phyloP scores from a whole-genome alignment of 2,888 invertebrate species.

The Drosophila quinaria region DNA sequence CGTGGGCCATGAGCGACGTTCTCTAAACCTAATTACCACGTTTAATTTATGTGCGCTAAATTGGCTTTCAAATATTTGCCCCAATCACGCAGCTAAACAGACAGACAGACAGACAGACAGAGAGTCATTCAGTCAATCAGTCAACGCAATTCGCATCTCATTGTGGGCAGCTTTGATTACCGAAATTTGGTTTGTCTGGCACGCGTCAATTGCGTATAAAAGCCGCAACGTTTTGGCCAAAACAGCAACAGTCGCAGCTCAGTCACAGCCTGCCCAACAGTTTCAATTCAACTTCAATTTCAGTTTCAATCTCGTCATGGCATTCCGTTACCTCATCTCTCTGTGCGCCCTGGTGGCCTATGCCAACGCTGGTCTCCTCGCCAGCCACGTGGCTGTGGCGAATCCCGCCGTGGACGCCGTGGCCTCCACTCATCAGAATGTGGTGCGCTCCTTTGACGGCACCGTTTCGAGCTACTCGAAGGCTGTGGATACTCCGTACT shows the following conservation, averaged over 20 bases:
- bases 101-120: constrained; percentile 19
- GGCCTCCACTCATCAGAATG: constrained; percentile 87
- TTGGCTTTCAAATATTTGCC: constrained; percentile 71
- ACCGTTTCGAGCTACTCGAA: constrained; percentile 88
- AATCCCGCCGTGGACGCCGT: constrained; percentile 79
- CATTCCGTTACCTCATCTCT: constrained; percentile 87
- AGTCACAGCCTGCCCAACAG: constrained; percentile 34
- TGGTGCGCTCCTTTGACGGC: constrained; percentile 87
- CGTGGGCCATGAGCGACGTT: constrained; percentile 55
- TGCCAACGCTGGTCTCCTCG: constrained; percentile 88
- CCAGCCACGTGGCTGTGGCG: constrained; percentile 64
- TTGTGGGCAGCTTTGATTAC: constrained; percentile 61
- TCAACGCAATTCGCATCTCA: constrained; percentile 53
- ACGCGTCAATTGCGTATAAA: constrained; percentile 74
- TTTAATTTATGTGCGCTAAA: constrained; percentile 63
- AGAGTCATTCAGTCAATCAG: constrained; percentile 16
- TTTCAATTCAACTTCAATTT: constrained; percentile 14
- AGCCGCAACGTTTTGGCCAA: constrained; percentile 59
- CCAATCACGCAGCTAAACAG: constrained; percentile 30
- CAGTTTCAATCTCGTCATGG: constrained; percentile 63
- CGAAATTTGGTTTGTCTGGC: constrained; percentile 48
- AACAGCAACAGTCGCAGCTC: constrained; percentile 72
- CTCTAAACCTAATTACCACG: constrained; percentile 69
- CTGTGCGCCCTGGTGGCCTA: constrained; percentile 88
- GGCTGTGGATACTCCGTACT: constrained; percentile 88